phyloP scores from a whole-genome alignment of 1,140 invertebrate genomes.

The Drosophila kikkawai region DNA sequence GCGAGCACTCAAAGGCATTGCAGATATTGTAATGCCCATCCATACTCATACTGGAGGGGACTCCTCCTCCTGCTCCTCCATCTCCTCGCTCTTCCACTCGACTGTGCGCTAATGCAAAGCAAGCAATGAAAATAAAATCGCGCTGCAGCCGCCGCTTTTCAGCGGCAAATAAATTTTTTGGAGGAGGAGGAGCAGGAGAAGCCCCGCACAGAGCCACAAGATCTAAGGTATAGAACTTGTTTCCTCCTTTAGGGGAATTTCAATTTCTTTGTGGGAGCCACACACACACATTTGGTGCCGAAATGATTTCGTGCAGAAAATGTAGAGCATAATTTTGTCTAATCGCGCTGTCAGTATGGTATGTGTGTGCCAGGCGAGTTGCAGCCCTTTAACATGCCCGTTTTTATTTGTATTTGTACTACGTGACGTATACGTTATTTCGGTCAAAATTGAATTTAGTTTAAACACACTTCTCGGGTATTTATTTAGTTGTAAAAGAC shows the following conservation, averaged over 20 bases:
- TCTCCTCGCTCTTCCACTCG: conserved; percentile 35
- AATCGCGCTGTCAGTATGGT: conserved; percentile 58
- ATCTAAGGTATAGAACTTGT: conserved; percentile 19
- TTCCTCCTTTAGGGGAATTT: conserved; percentile 43
- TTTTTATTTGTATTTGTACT: conserved; percentile 71
- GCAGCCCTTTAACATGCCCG: conserved; percentile 40
- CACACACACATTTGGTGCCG: conserved; percentile 32
- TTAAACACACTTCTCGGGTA: conserved; percentile 42
- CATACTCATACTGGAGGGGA: conserved; percentile 17
- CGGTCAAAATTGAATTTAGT: conserved; percentile 53
- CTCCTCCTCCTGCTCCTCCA: not conserved
- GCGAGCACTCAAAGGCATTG: conserved; percentile 74
- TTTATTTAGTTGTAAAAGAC: conserved; percentile 54
- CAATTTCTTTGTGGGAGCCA: conserved; percentile 58
- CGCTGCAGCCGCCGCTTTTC: conserved; percentile 48
- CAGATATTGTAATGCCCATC: conserved; percentile 71
- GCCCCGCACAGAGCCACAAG: conserved; percentile 5
- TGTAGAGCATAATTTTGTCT: conserved; percentile 80
- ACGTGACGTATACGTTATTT: conserved; percentile 80
- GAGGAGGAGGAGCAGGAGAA: conserved; percentile 41
- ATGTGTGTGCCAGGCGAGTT: conserved; percentile 13
- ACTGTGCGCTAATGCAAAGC: conserved; percentile 76
- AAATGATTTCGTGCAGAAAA: conserved; percentile 79
- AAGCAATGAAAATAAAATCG: conserved; percentile 80
- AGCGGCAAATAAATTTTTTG: conserved; percentile 79